These are phyloP conservation scores for Triplophysa dalaica DNA, from an alignment of 2,113 vertebrate genomes.

Conservation along the genomic window DNA sequence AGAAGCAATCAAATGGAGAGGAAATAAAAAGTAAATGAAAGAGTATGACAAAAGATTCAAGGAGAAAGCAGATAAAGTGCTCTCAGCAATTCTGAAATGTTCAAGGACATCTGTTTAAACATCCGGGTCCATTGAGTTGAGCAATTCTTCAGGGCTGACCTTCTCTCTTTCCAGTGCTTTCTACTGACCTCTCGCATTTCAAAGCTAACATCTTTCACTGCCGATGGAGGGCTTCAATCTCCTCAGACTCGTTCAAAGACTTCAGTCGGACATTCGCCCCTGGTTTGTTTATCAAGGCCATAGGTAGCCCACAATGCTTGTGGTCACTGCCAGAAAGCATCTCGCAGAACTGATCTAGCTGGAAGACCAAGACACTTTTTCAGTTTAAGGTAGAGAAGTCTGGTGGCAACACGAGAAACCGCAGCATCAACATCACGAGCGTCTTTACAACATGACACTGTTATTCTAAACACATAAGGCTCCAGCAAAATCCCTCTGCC, in stretches of 20 bases:
- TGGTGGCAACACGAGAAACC: no score
- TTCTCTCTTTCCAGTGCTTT: slow-evolving; percentile 17
- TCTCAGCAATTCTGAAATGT: slow-evolving; percentile 29
- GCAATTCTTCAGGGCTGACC: slow-evolving; percentile 34
- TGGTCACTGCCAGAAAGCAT: background rate
- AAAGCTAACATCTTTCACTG: slow-evolving; percentile 27
- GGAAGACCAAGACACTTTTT: no score
- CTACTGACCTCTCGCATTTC: slow-evolving; percentile 34
- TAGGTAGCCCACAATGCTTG: background rate
- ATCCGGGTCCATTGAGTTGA: slow-evolving; percentile 26
- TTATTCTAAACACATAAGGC: background rate
- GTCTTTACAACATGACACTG: no score
- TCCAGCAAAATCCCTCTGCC: background rate
- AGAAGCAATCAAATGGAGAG: background rate
- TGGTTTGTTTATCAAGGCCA: slow-evolving; percentile 15
- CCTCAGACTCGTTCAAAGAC: slow-evolving; percentile 7
- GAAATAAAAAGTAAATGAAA: background rate
- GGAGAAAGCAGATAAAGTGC: background rate
- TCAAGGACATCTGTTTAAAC: slow-evolving; percentile 56
- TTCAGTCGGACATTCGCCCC: background rate
- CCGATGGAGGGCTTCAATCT: slow-evolving; percentile 38
- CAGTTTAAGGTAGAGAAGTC: no score
- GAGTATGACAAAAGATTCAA: background rate
- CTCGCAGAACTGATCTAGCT: background rate
- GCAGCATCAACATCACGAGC: no score